A percentile compares a stretch with the other conserved stretches of the same genome.
These are phyloP conservation scores for Copidosoma aretas DNA, from an alignment of 2,888 invertebrate species.

Conservation along the genomic window DNA sequence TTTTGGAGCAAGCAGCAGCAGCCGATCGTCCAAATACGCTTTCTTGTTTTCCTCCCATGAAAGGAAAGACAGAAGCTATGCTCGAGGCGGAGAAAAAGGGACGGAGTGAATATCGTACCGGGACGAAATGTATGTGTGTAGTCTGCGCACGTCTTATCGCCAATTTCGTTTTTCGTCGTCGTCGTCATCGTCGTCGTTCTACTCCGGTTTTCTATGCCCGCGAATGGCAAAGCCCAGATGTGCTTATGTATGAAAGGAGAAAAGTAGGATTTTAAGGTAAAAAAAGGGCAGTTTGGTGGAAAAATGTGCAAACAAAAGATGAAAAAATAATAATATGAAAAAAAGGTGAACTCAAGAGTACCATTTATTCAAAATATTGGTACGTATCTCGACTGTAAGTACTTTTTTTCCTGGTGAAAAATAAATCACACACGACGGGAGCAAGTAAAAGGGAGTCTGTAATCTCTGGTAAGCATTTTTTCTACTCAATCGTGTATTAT, in stretches of 20 bases:
- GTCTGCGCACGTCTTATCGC: constrained; percentile 50
- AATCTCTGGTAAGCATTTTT: too few species aligned
- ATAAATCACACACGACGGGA: too few species aligned
- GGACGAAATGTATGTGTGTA: constrained; percentile 32
- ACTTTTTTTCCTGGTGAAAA: too few species aligned
- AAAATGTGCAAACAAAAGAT: too few species aligned
- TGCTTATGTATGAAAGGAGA: constrained; percentile 3
- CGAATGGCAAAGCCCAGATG: constrained; percentile 12
- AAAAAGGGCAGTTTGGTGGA: too few species aligned
- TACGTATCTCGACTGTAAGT: too few species aligned
- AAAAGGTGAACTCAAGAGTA: too few species aligned
- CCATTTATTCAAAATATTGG: too few species aligned
- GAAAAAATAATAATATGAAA: too few species aligned
- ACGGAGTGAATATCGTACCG: background rate
- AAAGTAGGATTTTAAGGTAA: background rate
- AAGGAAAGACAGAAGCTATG: background rate
- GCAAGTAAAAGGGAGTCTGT: too few species aligned
- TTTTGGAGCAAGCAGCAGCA: background rate
- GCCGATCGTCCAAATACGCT: constrained; percentile 29
- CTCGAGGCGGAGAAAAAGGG: background rate
- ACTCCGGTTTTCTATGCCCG: background rate
- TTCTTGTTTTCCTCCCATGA: constrained; percentile 30
- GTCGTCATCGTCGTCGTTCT: background rate
- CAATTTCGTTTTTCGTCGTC: constrained; percentile 46
- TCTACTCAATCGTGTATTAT: too few species aligned